phyloP scores from a whole-genome alignment of 2,888 invertebrate genomes.

The Drosophila basisetae region DNA sequence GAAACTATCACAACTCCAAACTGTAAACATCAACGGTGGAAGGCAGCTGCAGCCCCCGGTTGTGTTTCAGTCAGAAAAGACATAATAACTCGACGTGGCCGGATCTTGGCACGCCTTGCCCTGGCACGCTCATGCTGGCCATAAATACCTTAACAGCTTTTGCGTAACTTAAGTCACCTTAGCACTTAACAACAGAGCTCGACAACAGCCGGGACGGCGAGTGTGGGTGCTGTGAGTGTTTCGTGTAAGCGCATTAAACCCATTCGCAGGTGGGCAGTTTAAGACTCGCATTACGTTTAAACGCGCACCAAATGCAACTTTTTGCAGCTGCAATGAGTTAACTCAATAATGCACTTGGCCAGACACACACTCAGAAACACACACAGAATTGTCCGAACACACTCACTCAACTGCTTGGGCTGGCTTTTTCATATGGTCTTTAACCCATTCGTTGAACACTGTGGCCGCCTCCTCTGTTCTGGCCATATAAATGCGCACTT shows the following conservation, averaged over 20 bases:
- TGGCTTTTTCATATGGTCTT: conserved; percentile 41
- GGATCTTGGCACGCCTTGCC: conserved; percentile 45
- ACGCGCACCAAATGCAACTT: conserved; percentile 62
- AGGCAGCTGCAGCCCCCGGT: conserved; percentile 8
- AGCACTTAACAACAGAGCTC: conserved; percentile 56
- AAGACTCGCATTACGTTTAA: conserved; percentile 67
- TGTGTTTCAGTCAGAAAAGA: conserved; percentile 35
- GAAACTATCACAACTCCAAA: conserved; percentile 35
- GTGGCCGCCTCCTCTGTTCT: conserved; percentile 49
- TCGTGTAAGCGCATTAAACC: conserved; percentile 72
- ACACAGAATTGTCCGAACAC: neutral
- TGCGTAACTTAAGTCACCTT: conserved; percentile 74
- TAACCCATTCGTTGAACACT: conserved; percentile 54
- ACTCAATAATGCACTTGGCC: conserved; percentile 77
- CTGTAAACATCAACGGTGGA: conserved; percentile 40
- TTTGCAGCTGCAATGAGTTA: conserved; percentile 64
- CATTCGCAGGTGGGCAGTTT: conserved; percentile 57
- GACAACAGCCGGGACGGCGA: conserved; percentile 9
- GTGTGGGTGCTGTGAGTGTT: conserved; percentile 23
- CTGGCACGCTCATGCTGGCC: conserved; percentile 48
- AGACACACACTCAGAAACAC: conserved; percentile 15
- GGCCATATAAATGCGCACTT: conserved; percentile 46
- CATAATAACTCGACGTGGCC: conserved; percentile 40
- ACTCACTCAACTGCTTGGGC: conserved; percentile 17
- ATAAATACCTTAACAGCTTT: conserved; percentile 80